Percentiles rank a stretch among this genome's conserved stretches.
These are phyloP conservation scores for Buphagus erythrorhynchus DNA, from an alignment of 2,797 vertebrate species.

Conservation along the genomic window DNA sequence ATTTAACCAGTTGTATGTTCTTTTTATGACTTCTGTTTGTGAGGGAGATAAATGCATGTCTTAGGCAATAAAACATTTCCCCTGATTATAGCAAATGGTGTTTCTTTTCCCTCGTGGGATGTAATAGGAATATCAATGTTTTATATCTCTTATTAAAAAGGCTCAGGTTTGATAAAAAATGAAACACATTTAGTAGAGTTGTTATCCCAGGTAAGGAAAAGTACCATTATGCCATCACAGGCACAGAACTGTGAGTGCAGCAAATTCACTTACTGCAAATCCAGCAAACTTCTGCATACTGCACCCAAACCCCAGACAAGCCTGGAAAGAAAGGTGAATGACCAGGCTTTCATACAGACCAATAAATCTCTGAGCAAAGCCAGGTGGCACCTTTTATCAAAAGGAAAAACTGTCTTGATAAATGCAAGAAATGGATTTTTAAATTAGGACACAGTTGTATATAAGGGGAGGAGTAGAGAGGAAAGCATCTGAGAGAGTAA, in stretches of 20 bases:
- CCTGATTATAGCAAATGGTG: slow-evolving; percentile 72
- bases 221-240: neutral
- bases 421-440: slow-evolving; percentile 15
- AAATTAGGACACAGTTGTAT: neutral
- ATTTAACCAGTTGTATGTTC: slow-evolving; percentile 73
- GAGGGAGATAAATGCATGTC: slow-evolving; percentile 70
- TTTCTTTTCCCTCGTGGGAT: slow-evolving; percentile 57
- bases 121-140: slow-evolving; percentile 69
- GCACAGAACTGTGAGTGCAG: neutral
- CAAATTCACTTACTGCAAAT: neutral
- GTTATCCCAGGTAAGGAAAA: slow-evolving; percentile 54
- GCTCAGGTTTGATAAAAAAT: slow-evolving; percentile 69
- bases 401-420: neutral
- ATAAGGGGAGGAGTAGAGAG: neutral
- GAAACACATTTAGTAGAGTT: slow-evolving; percentile 60
- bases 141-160: slow-evolving; percentile 66
- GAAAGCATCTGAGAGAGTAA: neutral
- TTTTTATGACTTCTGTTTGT: slow-evolving; percentile 74
- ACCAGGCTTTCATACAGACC: neutral
- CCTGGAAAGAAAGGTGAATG: neutral
- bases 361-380: neutral
- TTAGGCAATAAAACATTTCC: slow-evolving; percentile 70
- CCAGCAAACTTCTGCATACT: neutral
- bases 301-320: neutral
- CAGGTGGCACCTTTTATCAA: neutral